phyloP scores from a whole-genome alignment of 2,888 invertebrate genomes.

The Sinotaia quadrata region DNA sequence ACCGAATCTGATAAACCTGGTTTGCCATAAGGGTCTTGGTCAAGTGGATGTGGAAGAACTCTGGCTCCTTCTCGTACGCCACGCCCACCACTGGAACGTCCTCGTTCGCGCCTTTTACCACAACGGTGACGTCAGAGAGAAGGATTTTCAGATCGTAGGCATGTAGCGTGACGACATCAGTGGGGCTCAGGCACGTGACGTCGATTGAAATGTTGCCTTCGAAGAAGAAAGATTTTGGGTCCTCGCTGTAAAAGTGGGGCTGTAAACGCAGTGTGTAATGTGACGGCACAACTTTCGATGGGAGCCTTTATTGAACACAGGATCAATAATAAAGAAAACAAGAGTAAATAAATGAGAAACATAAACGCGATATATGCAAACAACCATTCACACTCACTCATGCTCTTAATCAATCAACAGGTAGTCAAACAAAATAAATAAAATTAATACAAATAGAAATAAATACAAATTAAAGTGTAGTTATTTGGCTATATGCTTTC shows the following conservation, averaged over 20 bases:
- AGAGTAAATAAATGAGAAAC: too few relatives aligned
- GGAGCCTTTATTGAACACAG: slow-evolving; percentile 10
- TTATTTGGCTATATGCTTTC: too few relatives aligned
- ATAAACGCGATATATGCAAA: too few relatives aligned
- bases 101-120: background rate
- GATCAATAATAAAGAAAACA: too few relatives aligned
- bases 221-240: slow-evolving; percentile 30
- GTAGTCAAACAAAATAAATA: too few relatives aligned
- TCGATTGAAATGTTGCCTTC: slow-evolving; percentile 20
- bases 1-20: background rate
- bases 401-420: too few relatives aligned
- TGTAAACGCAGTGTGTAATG: slow-evolving; percentile 51
- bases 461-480: too few relatives aligned
- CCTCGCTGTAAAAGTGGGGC: slow-evolving; percentile 53
- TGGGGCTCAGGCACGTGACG: slow-evolving; percentile 52
- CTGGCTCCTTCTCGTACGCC: slow-evolving; percentile 5
- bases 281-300: background rate
- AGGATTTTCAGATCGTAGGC: slow-evolving; percentile 12
- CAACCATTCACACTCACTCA: too few relatives aligned
- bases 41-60: background rate
- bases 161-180: slow-evolving; percentile 82
- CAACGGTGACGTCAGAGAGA: background rate
- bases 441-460: too few relatives aligned
- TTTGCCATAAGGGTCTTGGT: background rate
- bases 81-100: background rate